Evolutionary conservation across 2,888 invertebrate species (phyloP), one percentile per base, ranked within the genome.

Genomic region (Drosophila neoperkinsi): DNA sequence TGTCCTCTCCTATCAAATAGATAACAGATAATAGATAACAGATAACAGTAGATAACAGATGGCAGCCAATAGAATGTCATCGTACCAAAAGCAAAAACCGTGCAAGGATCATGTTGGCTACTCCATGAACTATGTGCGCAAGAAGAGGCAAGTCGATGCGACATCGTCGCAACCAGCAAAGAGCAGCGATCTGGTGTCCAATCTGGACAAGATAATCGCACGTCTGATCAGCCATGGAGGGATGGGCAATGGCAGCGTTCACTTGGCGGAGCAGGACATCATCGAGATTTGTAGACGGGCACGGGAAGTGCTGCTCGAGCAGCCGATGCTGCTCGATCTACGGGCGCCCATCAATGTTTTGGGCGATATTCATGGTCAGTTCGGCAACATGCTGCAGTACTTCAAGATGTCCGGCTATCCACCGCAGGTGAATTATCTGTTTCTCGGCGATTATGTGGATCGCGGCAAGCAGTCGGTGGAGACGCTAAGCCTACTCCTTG

Each of bases 331-430:
- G 90, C 95, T 99, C 93, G 98, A 99, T 94, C 94, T 99, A 90
- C 98, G 98, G 94, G 99, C 99, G 57, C 99, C 99, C 76, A 94
- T 99, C 79, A 99, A 99, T 95, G 98, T 99, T 94, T 99, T 99
- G 94, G 91, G 99, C 94, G 99, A 99, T 93, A 98, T 99, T 86
- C 99, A 99, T 93, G 99, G 99, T 73, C 99, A 99, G 94, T 99
- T 98, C 94, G 98, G 98, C 93, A 99, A 99, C 94, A 94, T 99
- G 82, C 94, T 99, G 84, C 96, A 99, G 92, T 95, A 99, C 89
- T 99, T 99, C 93, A 99, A 99, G 93, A 98, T 99, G 92, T 98
- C 99, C 62, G 98, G 99, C 21, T 99, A 98, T 94, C 99, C 99
- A 50, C 99, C 99, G 11, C 98, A 99, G 93, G 97, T 98, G 77